Base-by-base conservation (phyloP, 2,888 invertebrate genomes). In the Charanyca ferruginea region DNA sequence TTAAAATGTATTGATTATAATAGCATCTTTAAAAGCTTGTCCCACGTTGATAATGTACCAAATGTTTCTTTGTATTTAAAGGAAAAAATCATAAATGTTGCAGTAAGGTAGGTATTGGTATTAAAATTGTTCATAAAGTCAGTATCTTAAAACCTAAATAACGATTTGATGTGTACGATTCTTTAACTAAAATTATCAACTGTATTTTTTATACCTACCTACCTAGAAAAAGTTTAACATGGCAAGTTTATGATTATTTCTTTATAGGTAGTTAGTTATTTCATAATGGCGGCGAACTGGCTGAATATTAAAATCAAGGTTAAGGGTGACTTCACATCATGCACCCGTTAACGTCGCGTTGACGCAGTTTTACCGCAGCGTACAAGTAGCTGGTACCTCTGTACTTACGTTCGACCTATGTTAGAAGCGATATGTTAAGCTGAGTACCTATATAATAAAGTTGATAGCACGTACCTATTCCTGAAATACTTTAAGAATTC, bases 211-310 rank as follows among this genome's bases (percentile, higher is more conserved):
- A 11, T 51, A 3, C 20, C 16, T 41, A 57, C 23, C 13, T 45
- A 38, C 6, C 16, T 75, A 61, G 7, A 35, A 23, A 48, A 44
- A 44, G 5, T 18, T 57, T 18, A 13, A 58, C 20, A 41, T 23
- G 47, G 9, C 44, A 58, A 54, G 58, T 45, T 63, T 71, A 9
- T 51, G 0, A 48, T 76, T 53, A 44, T 38, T 58, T 68, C 25
- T 9, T 8, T 20, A 28, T n/a, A n/a, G n/a, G n/a, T n/a, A 28
- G 28, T 28, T 28, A 28, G 13, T 32, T 28, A 41, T 45, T 38
- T 44, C n/a, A 11, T 20, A 35, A 54, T 48, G 74, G 74, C 57
- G 74, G 47, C 52, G 25, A 65, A 8, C 59, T 71, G 73, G 59
- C 49, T 61, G 48, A 61, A 61, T 41, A 20, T 42, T 32, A 25